These are phyloP conservation scores for Nomada fucata DNA, from an alignment of 2,888 invertebrate genomes.

Conservation along the genomic window DNA sequence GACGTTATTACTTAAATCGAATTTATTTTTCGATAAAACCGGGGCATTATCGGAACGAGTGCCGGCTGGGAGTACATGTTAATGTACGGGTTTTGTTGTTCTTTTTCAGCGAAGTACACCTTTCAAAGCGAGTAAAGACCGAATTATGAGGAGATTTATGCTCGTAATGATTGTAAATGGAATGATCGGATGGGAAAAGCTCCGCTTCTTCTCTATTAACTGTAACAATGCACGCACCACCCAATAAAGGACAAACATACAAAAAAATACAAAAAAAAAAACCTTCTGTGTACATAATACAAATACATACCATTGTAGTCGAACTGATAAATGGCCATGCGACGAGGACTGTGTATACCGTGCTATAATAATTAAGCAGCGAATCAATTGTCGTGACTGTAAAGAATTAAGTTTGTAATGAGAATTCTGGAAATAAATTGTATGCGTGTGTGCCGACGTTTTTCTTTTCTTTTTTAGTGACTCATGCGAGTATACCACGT, in stretches of 20 bases:
- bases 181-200: neutral
- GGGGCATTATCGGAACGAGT: conserved; percentile 13
- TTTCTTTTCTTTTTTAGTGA: neutral
- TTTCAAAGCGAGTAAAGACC: neutral
- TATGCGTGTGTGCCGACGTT: neutral
- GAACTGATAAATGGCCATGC: neutral
- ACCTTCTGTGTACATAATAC: conserved; percentile 1
- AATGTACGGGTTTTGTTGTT: neutral
- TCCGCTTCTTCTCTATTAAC: too few relatives aligned
- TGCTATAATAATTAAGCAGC: conserved; percentile 14
- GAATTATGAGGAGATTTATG: neutral
- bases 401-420: neutral
- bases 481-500: too few relatives aligned
- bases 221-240: neutral
- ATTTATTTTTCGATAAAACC: conserved; percentile 28
- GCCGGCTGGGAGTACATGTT: neutral
- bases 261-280: neutral
- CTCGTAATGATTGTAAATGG: neutral
- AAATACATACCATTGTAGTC: conserved; percentile 3
- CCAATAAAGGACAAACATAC: neutral
- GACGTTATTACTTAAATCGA: conserved; percentile 29
- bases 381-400: neutral
- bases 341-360: conserved; percentile 7
- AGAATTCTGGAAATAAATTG: conserved; percentile 3
- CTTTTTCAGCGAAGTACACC: neutral